Base-by-base conservation (phyloP, 2,888 invertebrate genomes). In the Eupeodes luniger region DNA sequence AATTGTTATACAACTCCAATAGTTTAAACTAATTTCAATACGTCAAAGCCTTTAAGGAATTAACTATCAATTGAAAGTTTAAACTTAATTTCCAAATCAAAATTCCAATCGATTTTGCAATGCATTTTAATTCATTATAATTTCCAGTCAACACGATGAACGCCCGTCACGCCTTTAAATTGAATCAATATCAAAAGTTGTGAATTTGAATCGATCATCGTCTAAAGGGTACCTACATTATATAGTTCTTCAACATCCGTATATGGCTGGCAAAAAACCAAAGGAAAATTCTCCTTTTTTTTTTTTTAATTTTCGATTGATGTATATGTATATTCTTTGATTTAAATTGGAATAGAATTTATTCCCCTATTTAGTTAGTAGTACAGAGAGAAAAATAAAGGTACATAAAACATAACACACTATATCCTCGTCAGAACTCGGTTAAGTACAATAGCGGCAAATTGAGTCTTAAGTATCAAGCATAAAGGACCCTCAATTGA, bases 371-470 rank as follows among this genome's bases (percentile, higher is more conserved):
- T 19, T 19, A 19, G 19, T 19, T 19, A 19, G 19, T 19, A 19
- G 19, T 19, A 19, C 1, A 19, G 19, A 19, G 19, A 19, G n/a
- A n/a, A n/a, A 5, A 55, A 51, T 62, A 5, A 12, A 53, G 12
- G 34, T 34, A 12, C 34, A 9, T 4, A n/a, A 40, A 51, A 9
- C 47, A 9, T 47, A 47, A 9, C 9, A 10, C 1, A 9, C 0
- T 34, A 14, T n/a, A 67, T 47, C 27, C 16, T 59, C 36, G 5
- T 67, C 47, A 67, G 9, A 78, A 78, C 66, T 78, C 59, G 77
- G 77, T 78, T 78, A 67, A 78, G 77, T 40, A 57, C 77, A 47
- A 67, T 67, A 59, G 47, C 44, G 34, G 16, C 59, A 59, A 44
- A 77, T 44, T 66, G 66, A 19, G 62, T 51, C 40, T 14, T 51